Conservation (phyloP, 2,888 invertebrate species). For the Andricus quercusramuli region DNA sequence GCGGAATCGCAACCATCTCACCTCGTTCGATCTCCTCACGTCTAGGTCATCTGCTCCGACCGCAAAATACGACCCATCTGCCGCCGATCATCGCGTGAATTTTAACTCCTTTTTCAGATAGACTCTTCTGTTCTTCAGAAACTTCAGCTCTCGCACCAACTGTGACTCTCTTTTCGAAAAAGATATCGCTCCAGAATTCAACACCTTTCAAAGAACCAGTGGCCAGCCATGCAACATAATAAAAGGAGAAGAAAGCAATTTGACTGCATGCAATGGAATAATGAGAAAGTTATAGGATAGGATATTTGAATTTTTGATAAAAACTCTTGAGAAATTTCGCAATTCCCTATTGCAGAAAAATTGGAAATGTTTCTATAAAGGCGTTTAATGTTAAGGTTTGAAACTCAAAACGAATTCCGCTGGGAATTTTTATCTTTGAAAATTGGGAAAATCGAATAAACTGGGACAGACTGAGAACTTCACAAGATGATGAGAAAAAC, state of each 20-base stretch:
- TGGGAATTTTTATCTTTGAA: too few species aligned
- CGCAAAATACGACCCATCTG: constrained; percentile 41
- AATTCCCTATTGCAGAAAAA: too few species aligned
- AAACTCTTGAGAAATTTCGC: not conserved
- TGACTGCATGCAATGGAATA: not conserved
- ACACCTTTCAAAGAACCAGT: not conserved
- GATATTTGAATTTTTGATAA: not conserved
- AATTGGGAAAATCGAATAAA: too few species aligned
- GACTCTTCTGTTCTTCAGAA: not conserved
- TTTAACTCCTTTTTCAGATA: not conserved
- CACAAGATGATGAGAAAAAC: too few species aligned
- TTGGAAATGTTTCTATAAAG: too few species aligned
- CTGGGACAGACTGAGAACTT: too few species aligned
- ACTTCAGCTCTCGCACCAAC: not conserved
- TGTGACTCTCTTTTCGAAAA: constrained; percentile 1
- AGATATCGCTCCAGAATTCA: constrained; percentile 5
- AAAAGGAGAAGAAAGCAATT: not conserved
- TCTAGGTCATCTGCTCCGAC: constrained; percentile 42
- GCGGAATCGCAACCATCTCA: constrained; percentile 36
- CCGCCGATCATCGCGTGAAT: constrained; percentile 37
- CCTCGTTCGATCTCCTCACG: constrained; percentile 36
- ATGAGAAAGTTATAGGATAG: not conserved
- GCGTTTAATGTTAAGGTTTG: too few species aligned
- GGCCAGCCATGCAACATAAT: not conserved
- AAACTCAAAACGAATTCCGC: too few species aligned